Evolutionary conservation across 2,797 vertebrate genomes (phyloP).

Genomic region (Gymnopithys bicolor): DNA sequence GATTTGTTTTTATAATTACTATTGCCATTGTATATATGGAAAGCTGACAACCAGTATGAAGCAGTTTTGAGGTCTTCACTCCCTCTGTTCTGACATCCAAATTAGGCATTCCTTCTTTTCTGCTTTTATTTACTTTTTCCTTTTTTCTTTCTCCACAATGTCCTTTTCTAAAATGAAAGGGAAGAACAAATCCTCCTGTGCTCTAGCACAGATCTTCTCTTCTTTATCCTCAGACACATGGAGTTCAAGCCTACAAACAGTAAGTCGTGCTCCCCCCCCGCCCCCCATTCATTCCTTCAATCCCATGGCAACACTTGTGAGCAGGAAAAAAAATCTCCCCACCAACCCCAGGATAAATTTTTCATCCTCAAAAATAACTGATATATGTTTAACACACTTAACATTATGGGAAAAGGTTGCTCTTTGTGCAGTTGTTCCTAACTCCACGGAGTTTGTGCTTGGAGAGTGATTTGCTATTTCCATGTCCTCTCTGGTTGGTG

Average conservation of each 20-base stretch:
- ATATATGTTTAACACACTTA: background rate
- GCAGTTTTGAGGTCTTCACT: background rate
- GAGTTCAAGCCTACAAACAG: background rate
- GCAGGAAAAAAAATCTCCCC: background rate
- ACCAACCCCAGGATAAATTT: background rate
- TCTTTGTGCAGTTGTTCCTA: background rate
- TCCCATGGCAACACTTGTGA: background rate
- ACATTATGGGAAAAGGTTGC: background rate
- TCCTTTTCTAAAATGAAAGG: background rate
- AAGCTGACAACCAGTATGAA: background rate
- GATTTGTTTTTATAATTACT: conserved; percentile 55
- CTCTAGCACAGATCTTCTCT: background rate
- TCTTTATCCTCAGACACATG: background rate
- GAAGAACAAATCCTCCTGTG: background rate
- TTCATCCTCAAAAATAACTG: background rate
- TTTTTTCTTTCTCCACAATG: background rate
- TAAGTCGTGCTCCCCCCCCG: background rate
- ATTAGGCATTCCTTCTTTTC: background rate
- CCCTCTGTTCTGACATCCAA: background rate
- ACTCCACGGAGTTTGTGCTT: background rate
- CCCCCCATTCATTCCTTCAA: background rate
- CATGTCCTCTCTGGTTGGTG: background rate
- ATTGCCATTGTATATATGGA: background rate
- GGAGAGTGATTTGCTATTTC: background rate
- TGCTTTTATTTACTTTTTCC: background rate